Percentiles rank a stretch among this genome's conserved stretches.
phyloP scores from a whole-genome alignment of 2,888 invertebrate species.

The Neocrepidodera transversa region DNA sequence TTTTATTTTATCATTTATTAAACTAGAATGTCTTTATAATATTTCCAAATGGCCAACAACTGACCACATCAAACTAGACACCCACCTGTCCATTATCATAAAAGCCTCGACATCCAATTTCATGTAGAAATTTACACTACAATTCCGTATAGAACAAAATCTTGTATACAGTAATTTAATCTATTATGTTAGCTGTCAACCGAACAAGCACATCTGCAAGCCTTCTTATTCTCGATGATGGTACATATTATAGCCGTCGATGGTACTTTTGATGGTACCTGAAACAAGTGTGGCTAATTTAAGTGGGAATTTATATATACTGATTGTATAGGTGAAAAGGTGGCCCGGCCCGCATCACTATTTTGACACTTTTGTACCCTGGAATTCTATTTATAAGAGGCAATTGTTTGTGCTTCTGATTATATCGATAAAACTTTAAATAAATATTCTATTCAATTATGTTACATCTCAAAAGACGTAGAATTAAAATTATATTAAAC shows the following conservation, averaged over 20 bases:
- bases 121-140: slow-evolving; percentile 54
- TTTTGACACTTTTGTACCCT: slow-evolving; percentile 48
- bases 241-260: slow-evolving; percentile 8
- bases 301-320: slow-evolving; percentile 44
- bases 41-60: slow-evolving; percentile 10
- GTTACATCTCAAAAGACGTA: too few relatives aligned
- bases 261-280: slow-evolving; percentile 47
- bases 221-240: slow-evolving; percentile 6
- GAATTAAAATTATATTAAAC: too few relatives aligned
- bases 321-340: slow-evolving; percentile 34
- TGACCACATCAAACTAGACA: slow-evolving; percentile 26
- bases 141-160: slow-evolving; percentile 51
- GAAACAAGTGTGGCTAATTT: slow-evolving; percentile 59
- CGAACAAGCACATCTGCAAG: slow-evolving; percentile 44
- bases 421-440: slow-evolving; percentile 8
- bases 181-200: slow-evolving; percentile 53
- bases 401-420: slow-evolving; percentile 25
- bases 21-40: too few relatives aligned
- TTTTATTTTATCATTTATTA: too few relatives aligned
- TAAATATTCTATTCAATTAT: background rate
- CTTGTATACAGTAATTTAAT: slow-evolving; percentile 57
- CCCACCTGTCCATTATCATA: slow-evolving; percentile 42
- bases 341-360: slow-evolving; percentile 49
- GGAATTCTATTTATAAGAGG: slow-evolving; percentile 43
- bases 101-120: slow-evolving; percentile 42